These are phyloP conservation scores for Takifugu flavidus DNA, from an alignment of 2,113 vertebrate genomes.

Conservation along the genomic window DNA sequence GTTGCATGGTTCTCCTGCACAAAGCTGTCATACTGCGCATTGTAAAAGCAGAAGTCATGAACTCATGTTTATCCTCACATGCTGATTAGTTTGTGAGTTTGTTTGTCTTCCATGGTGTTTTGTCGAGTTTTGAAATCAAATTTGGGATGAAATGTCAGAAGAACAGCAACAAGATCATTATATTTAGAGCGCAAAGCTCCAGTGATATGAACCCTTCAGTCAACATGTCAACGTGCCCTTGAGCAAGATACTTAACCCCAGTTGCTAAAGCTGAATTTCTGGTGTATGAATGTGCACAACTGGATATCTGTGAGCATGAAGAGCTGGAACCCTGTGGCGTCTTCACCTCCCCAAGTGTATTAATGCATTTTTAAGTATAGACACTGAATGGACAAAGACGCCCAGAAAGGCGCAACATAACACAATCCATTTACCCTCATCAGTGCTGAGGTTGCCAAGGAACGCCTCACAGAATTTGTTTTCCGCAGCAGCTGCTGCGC, in stretches of 20 bases:
- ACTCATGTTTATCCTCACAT: conserved; percentile 23
- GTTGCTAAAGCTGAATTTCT: not conserved
- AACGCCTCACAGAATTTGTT: conserved; percentile 55
- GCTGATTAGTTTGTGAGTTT: conserved; percentile 7
- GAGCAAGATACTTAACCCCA: not conserved
- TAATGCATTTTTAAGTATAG: no score
- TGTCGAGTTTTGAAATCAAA: not conserved
- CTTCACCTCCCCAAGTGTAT: no score
- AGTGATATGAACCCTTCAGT: no score
- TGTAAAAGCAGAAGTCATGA: conserved; percentile 28
- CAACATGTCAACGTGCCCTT: no score
- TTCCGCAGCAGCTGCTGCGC: conserved; percentile 38
- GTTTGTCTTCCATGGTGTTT: not conserved
- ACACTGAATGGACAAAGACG: no score
- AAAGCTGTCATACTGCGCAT: conserved; percentile 35
- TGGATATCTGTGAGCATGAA: conserved; percentile 42
- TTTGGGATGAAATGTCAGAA: no score
- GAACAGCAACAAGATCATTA: no score
- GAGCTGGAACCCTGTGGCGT: no score
- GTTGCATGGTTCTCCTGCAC: conserved; percentile 29
- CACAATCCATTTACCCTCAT: no score
- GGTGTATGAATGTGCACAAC: not conserved
- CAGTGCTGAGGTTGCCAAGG: conserved; percentile 40
- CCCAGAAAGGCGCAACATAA: conserved; percentile 16
- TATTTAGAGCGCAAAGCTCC: no score